phyloP scores from a whole-genome alignment of 2,888 invertebrate species.

The Drosophila merina region DNA sequence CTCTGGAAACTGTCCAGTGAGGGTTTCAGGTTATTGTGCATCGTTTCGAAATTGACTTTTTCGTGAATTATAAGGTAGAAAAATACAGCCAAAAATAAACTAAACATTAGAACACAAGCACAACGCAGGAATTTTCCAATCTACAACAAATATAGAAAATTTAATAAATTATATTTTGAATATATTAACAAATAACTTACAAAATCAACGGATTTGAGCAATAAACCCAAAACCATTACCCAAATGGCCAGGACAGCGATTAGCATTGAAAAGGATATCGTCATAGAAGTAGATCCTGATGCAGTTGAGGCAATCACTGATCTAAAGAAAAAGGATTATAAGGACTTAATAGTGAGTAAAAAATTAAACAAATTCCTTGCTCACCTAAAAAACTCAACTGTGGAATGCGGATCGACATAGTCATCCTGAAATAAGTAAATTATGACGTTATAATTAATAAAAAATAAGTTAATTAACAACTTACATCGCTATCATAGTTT shows the following conservation, averaged over 20 bases:
- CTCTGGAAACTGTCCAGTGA: conserved; percentile 51
- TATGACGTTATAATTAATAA: neutral
- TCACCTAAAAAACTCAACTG: conserved; percentile 81
- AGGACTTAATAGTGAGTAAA: too few species aligned
- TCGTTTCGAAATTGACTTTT: conserved; percentile 50
- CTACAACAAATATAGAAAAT: conserved; percentile 41
- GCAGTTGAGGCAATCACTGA: conserved; percentile 72
- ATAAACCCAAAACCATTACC: conserved; percentile 67
- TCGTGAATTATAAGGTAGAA: conserved; percentile 68
- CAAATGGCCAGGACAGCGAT: conserved; percentile 71
- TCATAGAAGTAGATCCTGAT: conserved; percentile 48
- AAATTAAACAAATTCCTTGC: conserved; percentile 7
- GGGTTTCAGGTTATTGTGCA: conserved; percentile 63
- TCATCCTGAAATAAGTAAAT: conserved; percentile 57
- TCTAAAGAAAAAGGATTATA: conserved; percentile 40
- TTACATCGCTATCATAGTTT: conserved; percentile 70
- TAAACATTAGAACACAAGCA: conserved; percentile 73
- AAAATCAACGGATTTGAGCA: conserved; percentile 74
- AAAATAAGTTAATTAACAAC: conserved; percentile 6
- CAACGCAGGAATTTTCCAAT: conserved; percentile 81
- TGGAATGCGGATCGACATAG: conserved; percentile 72
- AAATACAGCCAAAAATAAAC: conserved; percentile 73
- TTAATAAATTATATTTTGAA: neutral
- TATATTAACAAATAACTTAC: conserved; percentile 57
- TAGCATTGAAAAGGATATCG: conserved; percentile 76